Conservation (phyloP, 2,797 vertebrate genomes). For the Anniella stebbinsi region DNA sequence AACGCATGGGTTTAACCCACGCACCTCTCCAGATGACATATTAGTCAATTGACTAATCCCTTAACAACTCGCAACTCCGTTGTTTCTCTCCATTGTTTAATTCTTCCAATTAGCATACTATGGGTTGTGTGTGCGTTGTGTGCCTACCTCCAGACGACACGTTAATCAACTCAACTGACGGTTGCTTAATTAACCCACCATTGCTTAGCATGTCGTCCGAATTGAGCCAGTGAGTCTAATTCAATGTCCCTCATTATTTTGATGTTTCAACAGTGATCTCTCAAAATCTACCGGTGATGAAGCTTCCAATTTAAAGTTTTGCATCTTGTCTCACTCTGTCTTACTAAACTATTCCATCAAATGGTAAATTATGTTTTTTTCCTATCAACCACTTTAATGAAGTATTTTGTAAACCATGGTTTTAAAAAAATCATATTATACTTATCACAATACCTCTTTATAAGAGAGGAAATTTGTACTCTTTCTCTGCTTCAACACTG, state of each 20-base stretch:
- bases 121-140: no score
- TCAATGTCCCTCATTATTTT: background rate
- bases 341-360: background rate
- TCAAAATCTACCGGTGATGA: background rate
- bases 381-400: background rate
- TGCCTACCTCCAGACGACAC: no score
- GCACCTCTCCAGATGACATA: no score
- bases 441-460: background rate
- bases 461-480: slow-evolving; percentile 9
- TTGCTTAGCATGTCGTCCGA: no score
- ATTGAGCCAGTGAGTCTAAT: no score
- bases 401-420: background rate
- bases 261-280: background rate
- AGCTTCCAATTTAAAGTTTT: background rate
- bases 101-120: no score
- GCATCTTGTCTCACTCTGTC: background rate
- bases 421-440: background rate
- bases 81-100: no score
- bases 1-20: no score
- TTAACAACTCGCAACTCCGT: no score
- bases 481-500: slow-evolving; percentile 20
- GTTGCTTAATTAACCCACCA: no score
- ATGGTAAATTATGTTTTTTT: background rate
- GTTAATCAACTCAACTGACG: no score
- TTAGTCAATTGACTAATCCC: no score